These are phyloP conservation scores for Cydia splendana DNA, from an alignment of 1,140 invertebrate genomes.

Conservation along the genomic window DNA sequence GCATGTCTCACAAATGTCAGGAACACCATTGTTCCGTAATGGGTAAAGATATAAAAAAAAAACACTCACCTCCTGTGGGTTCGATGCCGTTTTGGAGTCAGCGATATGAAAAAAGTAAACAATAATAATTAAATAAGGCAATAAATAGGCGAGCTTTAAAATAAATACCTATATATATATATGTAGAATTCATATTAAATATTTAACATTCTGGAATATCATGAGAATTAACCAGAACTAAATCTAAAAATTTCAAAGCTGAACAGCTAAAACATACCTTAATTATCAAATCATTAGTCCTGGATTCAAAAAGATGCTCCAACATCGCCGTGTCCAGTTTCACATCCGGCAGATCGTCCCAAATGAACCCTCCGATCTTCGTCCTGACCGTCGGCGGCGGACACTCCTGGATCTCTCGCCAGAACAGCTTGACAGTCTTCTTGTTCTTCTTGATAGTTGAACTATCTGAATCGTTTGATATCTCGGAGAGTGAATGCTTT, in stretches of 20 bases:
- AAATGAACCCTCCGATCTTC: conserved; percentile 90
- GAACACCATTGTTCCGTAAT: background rate
- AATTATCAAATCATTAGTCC: conserved; percentile 94
- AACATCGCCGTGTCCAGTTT: conserved; percentile 95
- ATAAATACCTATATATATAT: too few species aligned
- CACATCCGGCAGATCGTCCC: conserved; percentile 94
- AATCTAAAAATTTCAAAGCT: background rate
- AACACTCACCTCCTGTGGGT: conserved; percentile 53
- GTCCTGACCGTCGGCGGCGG: conserved; percentile 83
- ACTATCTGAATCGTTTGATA: conserved; percentile 61
- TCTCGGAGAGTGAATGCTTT: conserved; percentile 51
- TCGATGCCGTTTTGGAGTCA: background rate
- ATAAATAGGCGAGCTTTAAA: too few species aligned
- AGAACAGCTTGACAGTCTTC: conserved; percentile 99
- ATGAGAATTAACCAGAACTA: background rate
- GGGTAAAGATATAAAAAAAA: background rate
- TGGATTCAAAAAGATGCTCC: conserved; percentile 98
- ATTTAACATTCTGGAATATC: too few species aligned
- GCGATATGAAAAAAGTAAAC: conserved; percentile 36
- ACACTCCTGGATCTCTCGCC: conserved; percentile 96
- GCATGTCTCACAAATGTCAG: too few species aligned
- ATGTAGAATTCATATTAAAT: too few species aligned
- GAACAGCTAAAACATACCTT: conserved; percentile 84
- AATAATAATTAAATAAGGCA: conserved; percentile 21
- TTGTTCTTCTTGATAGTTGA: conserved; percentile 90